Conservation (phyloP, 2,113 vertebrate genomes). For the Colaptes auratus region DNA sequence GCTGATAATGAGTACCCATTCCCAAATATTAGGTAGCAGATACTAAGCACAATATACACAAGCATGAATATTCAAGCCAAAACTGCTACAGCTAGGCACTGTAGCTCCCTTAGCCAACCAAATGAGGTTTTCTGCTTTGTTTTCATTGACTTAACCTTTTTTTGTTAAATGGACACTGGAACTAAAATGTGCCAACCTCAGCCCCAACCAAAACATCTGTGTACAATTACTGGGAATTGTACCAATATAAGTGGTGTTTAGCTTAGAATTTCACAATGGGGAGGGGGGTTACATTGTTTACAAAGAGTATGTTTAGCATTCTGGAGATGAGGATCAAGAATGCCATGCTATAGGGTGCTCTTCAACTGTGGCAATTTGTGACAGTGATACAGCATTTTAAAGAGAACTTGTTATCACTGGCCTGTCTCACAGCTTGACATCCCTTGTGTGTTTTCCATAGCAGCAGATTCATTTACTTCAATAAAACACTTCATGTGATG, state of each 20-base stretch:
- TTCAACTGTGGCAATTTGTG: background rate
- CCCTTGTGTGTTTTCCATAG: background rate
- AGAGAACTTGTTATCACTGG: background rate
- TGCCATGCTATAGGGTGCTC: background rate
- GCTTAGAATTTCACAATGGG: background rate
- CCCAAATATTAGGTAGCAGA: background rate
- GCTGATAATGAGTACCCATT: background rate
- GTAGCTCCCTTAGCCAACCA: background rate
- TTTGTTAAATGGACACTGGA: background rate
- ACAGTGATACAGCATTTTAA: background rate
- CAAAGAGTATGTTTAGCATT: background rate
- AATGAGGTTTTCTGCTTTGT: background rate
- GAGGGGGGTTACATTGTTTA: background rate
- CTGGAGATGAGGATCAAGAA: background rate
- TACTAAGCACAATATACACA: background rate
- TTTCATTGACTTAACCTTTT: background rate
- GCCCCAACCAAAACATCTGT: background rate
- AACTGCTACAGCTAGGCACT: background rate
- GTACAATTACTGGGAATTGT: background rate
- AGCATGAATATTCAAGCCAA: background rate
- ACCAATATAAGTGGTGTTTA: background rate
- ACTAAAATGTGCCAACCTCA: background rate
- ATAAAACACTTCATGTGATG: background rate
- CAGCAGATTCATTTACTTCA: background rate
- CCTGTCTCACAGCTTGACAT: background rate